These are phyloP conservation scores for Drosophila tanythrix DNA, from an alignment of 2,888 invertebrate species.

Conservation along the genomic window DNA sequence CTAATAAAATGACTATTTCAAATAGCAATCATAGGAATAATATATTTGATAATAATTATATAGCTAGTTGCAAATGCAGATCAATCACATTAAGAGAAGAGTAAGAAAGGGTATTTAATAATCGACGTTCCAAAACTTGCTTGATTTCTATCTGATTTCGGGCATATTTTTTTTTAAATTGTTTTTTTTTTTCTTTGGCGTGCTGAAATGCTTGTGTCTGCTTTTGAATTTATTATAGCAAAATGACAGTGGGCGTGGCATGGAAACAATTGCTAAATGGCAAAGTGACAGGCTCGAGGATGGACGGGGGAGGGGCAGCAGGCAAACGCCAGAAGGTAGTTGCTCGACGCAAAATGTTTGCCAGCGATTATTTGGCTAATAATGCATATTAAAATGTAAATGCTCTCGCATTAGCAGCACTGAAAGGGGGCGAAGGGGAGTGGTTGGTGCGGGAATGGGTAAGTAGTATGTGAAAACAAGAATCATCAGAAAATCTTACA, in stretches of 20 bases:
- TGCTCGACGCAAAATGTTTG: slow-evolving; percentile 47
- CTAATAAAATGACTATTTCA: background rate
- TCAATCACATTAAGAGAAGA: background rate
- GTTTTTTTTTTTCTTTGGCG: slow-evolving; percentile 12
- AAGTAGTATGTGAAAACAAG: background rate
- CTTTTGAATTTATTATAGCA: slow-evolving; percentile 68
- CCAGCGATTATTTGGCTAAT: slow-evolving; percentile 70
- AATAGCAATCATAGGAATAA: background rate
- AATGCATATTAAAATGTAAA: slow-evolving; percentile 72
- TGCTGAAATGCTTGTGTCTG: slow-evolving; percentile 37
- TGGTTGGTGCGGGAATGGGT: background rate
- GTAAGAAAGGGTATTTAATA: slow-evolving; percentile 1
- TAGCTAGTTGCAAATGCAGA: background rate
- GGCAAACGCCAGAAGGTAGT: slow-evolving; percentile 42
- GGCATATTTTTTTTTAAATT: background rate
- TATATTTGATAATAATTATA: background rate
- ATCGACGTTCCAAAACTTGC: background rate
- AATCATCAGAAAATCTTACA: background rate
- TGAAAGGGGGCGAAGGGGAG: background rate
- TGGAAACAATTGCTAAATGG: slow-evolving; percentile 62
- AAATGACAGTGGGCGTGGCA: slow-evolving; percentile 57
- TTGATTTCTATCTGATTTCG: slow-evolving; percentile 3
- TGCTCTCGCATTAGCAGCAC: slow-evolving; percentile 18
- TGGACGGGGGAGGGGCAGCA: background rate
- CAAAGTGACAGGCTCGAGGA: slow-evolving; percentile 48